Base-by-base conservation (phyloP, 2,888 invertebrate species). In the Heterodera filipjevi region DNA sequence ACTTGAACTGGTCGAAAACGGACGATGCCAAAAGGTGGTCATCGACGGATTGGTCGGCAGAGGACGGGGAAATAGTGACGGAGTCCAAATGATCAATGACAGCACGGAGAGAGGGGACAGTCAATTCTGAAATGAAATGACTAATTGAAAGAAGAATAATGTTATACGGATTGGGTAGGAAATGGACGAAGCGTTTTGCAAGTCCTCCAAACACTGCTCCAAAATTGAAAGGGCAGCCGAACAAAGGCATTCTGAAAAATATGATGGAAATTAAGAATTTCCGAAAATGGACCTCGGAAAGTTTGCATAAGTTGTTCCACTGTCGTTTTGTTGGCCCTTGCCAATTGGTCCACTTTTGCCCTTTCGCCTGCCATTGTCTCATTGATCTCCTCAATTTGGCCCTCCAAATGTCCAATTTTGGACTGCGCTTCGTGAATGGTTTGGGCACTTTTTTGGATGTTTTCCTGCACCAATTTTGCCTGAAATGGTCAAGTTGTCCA, bases 141-240 rank as follows among this genome's bases (percentile, higher is more conserved):
- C n/a, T 19, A 73, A 22, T 71, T 1, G 33, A 71, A 6, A 14
- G n/a, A 35, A 70, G 22, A 49, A 49, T 2, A 39, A 39, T 39
- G 27, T 82, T 83, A 71, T 35, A 87, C 87, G 87, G 12, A 84
- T 81, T 22, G 88, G 88, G 81, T 86, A 88, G 14, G 82, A 81
- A 33, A 89, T 86, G 8, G 86, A 85, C 12, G 86, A 84, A 46
- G 88, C 85, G 73, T 88, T 88, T 72, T 85, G 85, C 27, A 87
- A 81, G 33, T 87, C 87, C 53, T 88, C 88, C 49, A 81, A 81
- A 76, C 85, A 82, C 22, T 83, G 82, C 2, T 85, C 84, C 35
- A 88, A 77, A 82, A 88, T 85, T 59, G 81, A 76, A 14, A 81
- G 75, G 30, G 85, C 82, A 49, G 84, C 83, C 33, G 53, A 66